phyloP scores from a whole-genome alignment of 2,888 invertebrate genomes.

The Rotaria sp. region DNA sequence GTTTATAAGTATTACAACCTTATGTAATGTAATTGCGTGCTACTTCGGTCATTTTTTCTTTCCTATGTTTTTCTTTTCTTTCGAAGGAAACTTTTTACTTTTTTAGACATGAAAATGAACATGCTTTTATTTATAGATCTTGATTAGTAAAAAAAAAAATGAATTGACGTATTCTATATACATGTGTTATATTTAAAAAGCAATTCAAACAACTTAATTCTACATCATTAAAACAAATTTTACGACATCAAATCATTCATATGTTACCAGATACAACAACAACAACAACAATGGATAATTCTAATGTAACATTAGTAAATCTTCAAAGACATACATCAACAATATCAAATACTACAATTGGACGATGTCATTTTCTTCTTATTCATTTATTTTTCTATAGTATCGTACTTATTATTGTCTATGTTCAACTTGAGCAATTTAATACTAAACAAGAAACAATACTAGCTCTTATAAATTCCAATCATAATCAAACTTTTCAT shows the following conservation, averaged over 20 bases:
- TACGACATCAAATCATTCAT: background rate
- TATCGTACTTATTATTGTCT: background rate
- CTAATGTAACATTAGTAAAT: background rate
- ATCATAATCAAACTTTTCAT: background rate
- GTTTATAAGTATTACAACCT: too few relatives aligned
- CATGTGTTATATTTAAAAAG: background rate
- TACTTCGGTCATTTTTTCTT: background rate
- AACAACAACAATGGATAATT: background rate
- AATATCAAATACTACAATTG: background rate
- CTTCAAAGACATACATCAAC: background rate
- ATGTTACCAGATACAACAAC: background rate
- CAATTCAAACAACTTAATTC: background rate
- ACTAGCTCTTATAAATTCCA: background rate
- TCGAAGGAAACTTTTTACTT: background rate
- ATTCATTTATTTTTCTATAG: background rate
- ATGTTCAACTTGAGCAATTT: background rate
- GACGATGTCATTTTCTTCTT: background rate
- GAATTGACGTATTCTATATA: too few relatives aligned
- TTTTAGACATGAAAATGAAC: too few relatives aligned
- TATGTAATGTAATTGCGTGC: background rate
- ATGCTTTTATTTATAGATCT: too few relatives aligned
- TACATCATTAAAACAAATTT: background rate
- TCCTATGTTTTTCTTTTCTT: background rate
- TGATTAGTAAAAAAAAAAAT: too few relatives aligned
- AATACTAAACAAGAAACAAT: background rate